A percentile compares a stretch with the other conserved stretches of the same genome.
Conservation (phyloP, 2,113 vertebrate species). For the Rhinopithecus roxellana region DNA sequence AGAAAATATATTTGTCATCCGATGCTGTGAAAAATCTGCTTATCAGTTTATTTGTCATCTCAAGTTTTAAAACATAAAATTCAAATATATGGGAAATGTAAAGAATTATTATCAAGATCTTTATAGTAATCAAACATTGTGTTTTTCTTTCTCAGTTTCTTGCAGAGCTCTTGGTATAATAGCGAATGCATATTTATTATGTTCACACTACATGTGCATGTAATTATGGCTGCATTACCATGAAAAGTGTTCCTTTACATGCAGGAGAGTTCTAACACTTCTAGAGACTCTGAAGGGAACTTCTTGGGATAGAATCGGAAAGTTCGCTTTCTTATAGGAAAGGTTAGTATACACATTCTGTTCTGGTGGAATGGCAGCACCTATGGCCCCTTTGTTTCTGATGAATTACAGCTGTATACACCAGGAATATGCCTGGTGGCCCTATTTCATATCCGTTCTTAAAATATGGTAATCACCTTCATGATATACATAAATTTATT, state of each 20-base stretch:
- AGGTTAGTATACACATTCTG: not conserved
- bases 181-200: not conserved
- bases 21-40: not conserved
- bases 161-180: not conserved
- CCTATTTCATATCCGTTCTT: not conserved
- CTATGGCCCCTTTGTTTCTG: not conserved
- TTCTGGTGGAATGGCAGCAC: not conserved
- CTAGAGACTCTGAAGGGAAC: not conserved
- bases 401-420: not conserved
- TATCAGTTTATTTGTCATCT: too few species aligned
- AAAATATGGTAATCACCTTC: not conserved
- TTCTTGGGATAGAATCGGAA: not conserved
- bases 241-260: not conserved
- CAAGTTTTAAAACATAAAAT: not conserved
- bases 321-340: not conserved
- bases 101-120: not conserved
- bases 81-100: not conserved
- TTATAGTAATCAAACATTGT: not conserved
- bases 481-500: not conserved
- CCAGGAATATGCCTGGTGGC: accelerated
- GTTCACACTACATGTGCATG: not conserved
- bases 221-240: not conserved
- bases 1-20: not conserved
- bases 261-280: not conserved
- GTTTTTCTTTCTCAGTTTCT: not conserved